These are phyloP conservation scores for Uria lomvia DNA, from an alignment of 2,113 vertebrate species.

Conservation along the genomic window DNA sequence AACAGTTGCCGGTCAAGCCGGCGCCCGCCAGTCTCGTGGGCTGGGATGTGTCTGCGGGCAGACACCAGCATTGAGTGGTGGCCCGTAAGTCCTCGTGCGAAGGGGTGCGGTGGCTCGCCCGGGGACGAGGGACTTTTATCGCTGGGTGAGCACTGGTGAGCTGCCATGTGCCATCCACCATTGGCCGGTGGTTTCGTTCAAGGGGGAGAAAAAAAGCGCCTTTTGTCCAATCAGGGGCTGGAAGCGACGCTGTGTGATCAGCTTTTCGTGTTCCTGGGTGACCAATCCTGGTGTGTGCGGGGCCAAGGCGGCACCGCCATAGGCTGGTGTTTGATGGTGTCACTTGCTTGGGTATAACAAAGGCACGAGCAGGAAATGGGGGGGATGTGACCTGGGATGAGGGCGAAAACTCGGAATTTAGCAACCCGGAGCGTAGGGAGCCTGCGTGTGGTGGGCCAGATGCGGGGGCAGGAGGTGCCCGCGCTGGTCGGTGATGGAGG, in stretches of 20 bases:
- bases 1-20: accelerated
- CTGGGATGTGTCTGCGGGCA: accelerated
- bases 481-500: accelerated
- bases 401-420: background rate
- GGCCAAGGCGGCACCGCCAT: background rate
- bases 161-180: background rate
- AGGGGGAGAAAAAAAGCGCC: accelerated
- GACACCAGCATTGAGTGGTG: accelerated
- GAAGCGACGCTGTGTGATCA: background rate
- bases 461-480: background rate
- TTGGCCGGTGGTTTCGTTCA: background rate
- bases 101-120: background rate
- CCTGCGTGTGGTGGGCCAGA: accelerated
- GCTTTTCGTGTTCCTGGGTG: slow-evolving; percentile 11
- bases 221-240: slow-evolving; percentile 14
- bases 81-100: accelerated
- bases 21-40: accelerated
- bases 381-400: background rate
- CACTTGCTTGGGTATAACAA: slow-evolving; percentile 6
- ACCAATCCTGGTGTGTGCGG: background rate
- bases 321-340: background rate
- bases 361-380: background rate
- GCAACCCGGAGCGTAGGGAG: accelerated
- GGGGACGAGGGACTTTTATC: background rate
- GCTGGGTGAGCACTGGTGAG: background rate